Evolutionary conservation across 2,113 vertebrate genomes (phyloP).

Genomic region (Ornithorhynchus anatinus): DNA sequence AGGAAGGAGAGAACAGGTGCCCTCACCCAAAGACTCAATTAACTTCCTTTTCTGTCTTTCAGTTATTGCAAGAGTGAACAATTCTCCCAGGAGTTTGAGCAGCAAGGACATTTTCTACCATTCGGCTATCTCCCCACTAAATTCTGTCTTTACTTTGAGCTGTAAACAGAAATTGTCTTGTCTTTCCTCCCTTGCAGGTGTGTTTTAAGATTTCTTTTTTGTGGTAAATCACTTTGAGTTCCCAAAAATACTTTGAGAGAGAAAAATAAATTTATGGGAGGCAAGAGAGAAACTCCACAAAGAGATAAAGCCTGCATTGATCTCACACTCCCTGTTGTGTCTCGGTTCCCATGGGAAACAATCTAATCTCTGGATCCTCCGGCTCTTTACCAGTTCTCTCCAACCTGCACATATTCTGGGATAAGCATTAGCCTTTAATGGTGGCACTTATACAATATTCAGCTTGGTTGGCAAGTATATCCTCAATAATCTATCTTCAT

Average conservation of each 20-base stretch:
- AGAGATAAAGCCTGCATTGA: too few species aligned
- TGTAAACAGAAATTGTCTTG: neutral
- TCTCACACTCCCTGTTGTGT: too few species aligned
- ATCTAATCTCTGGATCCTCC: too few species aligned
- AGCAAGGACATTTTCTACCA: neutral
- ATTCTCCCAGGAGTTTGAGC: neutral
- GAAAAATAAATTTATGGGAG: neutral
- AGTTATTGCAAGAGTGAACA: neutral
- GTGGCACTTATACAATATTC: too few species aligned
- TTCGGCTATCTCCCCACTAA: neutral
- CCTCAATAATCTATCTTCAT: too few species aligned
- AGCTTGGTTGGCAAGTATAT: too few species aligned
- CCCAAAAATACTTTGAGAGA: neutral
- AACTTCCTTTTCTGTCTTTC: neutral
- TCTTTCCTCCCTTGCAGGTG: slow-evolving; percentile 16
- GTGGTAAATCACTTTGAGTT: neutral
- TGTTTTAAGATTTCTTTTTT: neutral
- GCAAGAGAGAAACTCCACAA: neutral
- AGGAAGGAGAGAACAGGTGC: neutral
- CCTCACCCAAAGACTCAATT: neutral
- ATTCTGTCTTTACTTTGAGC: neutral
- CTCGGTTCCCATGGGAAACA: too few species aligned
- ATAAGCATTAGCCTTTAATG: too few species aligned
- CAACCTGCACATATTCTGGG: too few species aligned
- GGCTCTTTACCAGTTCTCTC: too few species aligned